Evolutionary conservation across 1,140 invertebrate species (phyloP).

Genomic region (Drosophila gunungcola): DNA sequence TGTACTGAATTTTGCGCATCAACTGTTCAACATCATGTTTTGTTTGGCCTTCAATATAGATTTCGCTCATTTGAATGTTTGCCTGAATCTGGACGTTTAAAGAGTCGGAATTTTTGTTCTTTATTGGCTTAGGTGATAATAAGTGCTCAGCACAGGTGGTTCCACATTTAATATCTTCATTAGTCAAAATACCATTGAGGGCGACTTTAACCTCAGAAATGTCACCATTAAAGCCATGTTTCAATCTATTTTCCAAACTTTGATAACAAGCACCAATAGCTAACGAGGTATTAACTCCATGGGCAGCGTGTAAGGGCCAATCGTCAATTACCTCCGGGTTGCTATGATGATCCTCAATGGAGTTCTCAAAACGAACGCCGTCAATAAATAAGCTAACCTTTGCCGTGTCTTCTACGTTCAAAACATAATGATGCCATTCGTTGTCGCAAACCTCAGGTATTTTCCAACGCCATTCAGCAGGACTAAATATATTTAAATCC

Average conservation of each 20-base stretch:
- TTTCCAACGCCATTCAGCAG: constrained; percentile 99
- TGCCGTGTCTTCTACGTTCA: constrained; percentile 96
- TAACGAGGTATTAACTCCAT: constrained; percentile 96
- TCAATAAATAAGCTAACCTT: constrained; percentile 95
- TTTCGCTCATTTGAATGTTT: constrained; percentile 91
- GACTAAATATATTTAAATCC: constrained; percentile 97
- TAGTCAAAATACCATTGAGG: constrained; percentile 48
- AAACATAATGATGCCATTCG: constrained; percentile 99
- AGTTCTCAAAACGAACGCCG: constrained; percentile 91
- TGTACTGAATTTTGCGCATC: constrained; percentile 94
- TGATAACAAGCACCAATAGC: constrained; percentile 99
- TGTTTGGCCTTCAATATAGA: constrained; percentile 95
- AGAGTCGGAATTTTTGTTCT: constrained; percentile 7
- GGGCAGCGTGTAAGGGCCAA: constrained; percentile 99
- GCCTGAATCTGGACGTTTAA: constrained; percentile 58
- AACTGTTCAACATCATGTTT: constrained; percentile 95
- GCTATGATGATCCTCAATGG: constrained; percentile 87
- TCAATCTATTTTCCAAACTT: constrained; percentile 87
- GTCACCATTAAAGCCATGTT: constrained; percentile 82
- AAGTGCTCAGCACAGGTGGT: constrained; percentile 82
- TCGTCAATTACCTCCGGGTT: constrained; percentile 99
- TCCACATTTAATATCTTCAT: constrained; percentile 77
- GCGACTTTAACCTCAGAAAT: constrained; percentile 80
- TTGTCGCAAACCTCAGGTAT: constrained; percentile 97
- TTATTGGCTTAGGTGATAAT: constrained; percentile 45